phyloP scores from a whole-genome alignment of 2,797 vertebrate species.

The Botia kubotai region DNA sequence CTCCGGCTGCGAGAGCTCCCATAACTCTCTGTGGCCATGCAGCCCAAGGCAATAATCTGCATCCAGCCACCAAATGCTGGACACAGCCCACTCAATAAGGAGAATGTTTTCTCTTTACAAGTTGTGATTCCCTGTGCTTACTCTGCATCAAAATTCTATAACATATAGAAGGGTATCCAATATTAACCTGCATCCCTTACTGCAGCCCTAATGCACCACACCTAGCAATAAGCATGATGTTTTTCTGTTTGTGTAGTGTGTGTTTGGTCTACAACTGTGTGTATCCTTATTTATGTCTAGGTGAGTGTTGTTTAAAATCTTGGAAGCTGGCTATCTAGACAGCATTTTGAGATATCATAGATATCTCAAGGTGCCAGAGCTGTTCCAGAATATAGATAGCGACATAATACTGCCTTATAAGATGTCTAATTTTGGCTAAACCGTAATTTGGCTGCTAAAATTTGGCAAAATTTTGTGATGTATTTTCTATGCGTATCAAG shows the following conservation, averaged over 20 bases:
- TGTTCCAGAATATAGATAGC: not conserved
- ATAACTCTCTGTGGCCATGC: constrained; percentile 48
- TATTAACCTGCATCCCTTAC: constrained; percentile 2
- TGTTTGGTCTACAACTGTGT: not conserved
- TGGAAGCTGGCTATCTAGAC: not conserved
- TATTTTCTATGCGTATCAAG: too few relatives aligned
- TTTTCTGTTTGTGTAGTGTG: not conserved
- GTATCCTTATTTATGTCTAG: too few relatives aligned
- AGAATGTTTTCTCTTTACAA: constrained; percentile 33
- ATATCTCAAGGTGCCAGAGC: not conserved
- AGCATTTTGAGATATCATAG: not conserved
- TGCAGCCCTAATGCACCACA: not conserved
- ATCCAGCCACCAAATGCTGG: constrained; percentile 44
- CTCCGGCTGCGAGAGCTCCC: constrained; percentile 44
- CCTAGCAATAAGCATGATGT: not conserved
- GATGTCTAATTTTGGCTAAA: not conserved
- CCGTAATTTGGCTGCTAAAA: too few relatives aligned
- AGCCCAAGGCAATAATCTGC: constrained; percentile 49
- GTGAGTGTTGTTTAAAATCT: not conserved
- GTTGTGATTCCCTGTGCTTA: constrained; percentile 36
- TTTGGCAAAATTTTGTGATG: too few relatives aligned
- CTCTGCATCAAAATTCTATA: constrained; percentile 5
- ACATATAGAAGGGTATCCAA: constrained; percentile 30
- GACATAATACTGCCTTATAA: not conserved
- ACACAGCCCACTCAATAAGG: constrained; percentile 40